Base-by-base conservation (phyloP, 37 sponge, comb jelly and placozoan species). In the Halisarca cf. caerulea region DNA sequence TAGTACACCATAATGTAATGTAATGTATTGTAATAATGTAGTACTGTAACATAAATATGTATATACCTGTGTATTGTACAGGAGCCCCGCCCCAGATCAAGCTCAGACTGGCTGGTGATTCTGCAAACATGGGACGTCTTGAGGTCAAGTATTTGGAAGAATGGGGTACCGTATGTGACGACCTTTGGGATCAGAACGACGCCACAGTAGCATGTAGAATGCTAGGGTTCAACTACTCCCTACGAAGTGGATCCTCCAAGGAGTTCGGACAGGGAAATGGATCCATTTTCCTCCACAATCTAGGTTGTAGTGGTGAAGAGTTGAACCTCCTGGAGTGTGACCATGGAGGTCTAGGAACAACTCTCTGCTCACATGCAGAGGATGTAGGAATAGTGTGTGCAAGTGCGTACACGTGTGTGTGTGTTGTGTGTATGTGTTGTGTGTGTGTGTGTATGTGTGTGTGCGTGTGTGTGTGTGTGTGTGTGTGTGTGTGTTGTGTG, bases 381-480 rank as follows among this genome's bases (percentile, higher is more conserved):
- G 77, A 74, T 74, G 77, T 74, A 25, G 77, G 77, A 20, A 2
- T 74, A 18, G 44, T 74, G n/a, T 74, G 77, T 23, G 38, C 77
- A 37, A 74, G 77, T 74, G 24, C 18, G 77, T 28, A n/a, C n/a
- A n/a, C n/a, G n/a, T n/a, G n/a, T n/a, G n/a, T n/a, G n/a, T n/a
- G n/a, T n/a, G n/a, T n/a, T 47, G 51, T 47, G 51, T 47, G 51
- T 6, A 11, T 47, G 51, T 47, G 51, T 47, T n/a, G 51, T 47
- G 51, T 47, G 51, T 47, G 51, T 47, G 6, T 47, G 51, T 47
- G 51, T 47, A 11, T 47, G 51, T 47, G 51, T 47, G 51, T 47
- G 51, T 47, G 51, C 9, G 51, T 47, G 51, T 47, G 51, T 47
- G 51, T 47, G 51, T 47, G 51, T 6, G 51, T 47, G 51, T 47